phyloP scores from a whole-genome alignment of 64 coral and sea anemone species.

The Stylophora pistillata region DNA sequence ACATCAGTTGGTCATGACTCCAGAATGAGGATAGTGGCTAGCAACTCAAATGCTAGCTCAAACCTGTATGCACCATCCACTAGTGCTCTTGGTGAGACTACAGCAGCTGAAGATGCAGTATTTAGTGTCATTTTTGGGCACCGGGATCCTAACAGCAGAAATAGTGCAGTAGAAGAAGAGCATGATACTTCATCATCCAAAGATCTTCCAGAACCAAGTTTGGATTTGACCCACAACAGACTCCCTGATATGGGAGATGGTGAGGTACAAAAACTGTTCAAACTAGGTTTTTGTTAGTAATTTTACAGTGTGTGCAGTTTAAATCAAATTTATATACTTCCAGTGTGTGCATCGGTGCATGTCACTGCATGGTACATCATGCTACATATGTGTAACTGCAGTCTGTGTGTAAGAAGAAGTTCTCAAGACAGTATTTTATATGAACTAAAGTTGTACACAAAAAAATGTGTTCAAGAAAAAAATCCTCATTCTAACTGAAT shows the following conservation, averaged over 20 bases:
- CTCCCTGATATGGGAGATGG: constrained; percentile 33
- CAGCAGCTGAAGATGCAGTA: constrained; percentile 2
- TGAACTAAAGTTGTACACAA: no score
- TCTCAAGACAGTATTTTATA: no score
- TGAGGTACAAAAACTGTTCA: background rate
- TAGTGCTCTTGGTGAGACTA: constrained; percentile 1
- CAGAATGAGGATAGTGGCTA: background rate
- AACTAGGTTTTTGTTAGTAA: no score
- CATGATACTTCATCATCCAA: background rate
- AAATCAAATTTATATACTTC: no score
- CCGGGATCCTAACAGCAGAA: background rate
- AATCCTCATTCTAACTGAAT: no score
- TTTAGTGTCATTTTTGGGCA: constrained; percentile 37
- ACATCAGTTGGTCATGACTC: background rate
- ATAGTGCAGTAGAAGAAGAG: background rate
- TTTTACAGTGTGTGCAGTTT: background rate
- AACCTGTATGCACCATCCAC: constrained; percentile 1
- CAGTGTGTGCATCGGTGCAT: no score
- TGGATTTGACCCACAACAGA: constrained; percentile 1
- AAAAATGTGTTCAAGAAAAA: no score
- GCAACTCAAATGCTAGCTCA: background rate
- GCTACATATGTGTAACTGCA: no score
- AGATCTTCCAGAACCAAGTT: constrained; percentile 6
- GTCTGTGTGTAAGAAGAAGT: no score
- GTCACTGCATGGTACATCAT: no score